Evolutionary conservation across 37 sponge, comb jelly and placozoan genomes (phyloP), one percentile per base, ranked within the genome.

Genomic region (Haliclona indistincta): DNA sequence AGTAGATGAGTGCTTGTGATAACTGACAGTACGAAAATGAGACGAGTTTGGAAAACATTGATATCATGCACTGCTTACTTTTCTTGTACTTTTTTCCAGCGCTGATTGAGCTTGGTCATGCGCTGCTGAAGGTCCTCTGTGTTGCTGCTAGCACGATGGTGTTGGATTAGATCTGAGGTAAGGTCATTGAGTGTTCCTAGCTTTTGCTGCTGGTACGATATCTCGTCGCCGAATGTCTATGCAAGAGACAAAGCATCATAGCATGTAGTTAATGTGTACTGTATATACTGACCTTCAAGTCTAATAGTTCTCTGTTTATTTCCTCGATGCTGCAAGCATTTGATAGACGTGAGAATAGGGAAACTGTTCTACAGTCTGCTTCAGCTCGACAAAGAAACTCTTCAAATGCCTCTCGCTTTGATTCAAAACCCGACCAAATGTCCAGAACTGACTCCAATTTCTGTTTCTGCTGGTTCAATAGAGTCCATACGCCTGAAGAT

Each of bases 401-500:
- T 10, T 39, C 39, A 54, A 81, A 70, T 38, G 32, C 41, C 42
- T 77, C 78, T 43, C 77, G 81, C 53, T 72, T 76, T 26, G 29
- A 28, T 8, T 88, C 83, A 73, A 88, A 88, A 7, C 38, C 40
- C 63, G 49, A 43, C 88, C 88, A 88, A 23, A 76, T 19, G 0
- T 66, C 82, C 30, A 58, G 68, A 19, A 73, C 54, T 22, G 68
- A 33, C 49, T 81, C 88, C 56, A 88, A 62, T 66, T 55, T 42
- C 62, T 63, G 30, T 34, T 39, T 45, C 56, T 70, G 34, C 39
- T 81, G 81, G 0, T 2, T 20, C 34, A 87, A 29, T 2, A 10
- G 13, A 0, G 42, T 51, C 76, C 67, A 67, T 6, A 75, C 45
- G 22, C 84, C 77, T 58, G 28, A 8, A 58, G 15, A 47, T 47